Base-by-base conservation (phyloP, 2,797 vertebrate species). In the Helostoma temminkii region DNA sequence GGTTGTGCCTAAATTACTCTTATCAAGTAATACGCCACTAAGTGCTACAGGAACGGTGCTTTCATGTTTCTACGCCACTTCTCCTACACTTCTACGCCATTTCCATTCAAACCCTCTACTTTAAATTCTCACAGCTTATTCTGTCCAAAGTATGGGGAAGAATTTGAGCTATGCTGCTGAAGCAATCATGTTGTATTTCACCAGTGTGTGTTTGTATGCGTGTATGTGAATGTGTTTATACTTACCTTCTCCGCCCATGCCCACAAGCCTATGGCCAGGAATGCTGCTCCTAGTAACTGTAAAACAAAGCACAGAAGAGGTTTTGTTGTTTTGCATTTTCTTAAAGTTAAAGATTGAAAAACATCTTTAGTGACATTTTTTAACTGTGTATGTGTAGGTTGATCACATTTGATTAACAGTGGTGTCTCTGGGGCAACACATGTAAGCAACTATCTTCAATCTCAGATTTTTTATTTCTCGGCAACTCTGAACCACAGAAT, bases 221-320 rank as follows among this genome's bases (percentile, higher is more conserved):
- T 72, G 53, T 66, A 25, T 58, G 21, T 78, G 56, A 47, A 59
- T 65, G 41, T 83, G 82, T 87, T 86, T 76, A 78, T 71, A 80
- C 93, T 93, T 94, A 96, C 96, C 96, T 97, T 97, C 88, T 98
- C 96, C 67, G 95, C 95, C 96, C 96, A 98, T 92, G 96, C 96
- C 96, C 96, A 98, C 85, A 98, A 92, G 84, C 95, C 96, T 5
- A 97, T 94, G 65, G 85, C 94, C 79, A 98, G 92, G 91, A 98
- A 97, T 84, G 96, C 87, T 30, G 96, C 96, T 83, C 96, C 96
- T 66, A 98, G 92, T 87, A 97, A 94, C 96, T 98, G 92, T 54
- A 92, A 93, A 79, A 89, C 66, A 94, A 87, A 91, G 76, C 54
- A 84, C 22, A 90, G 56, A 79, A 9, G 66, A 71, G 37, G 30